These are phyloP conservation scores for Dryocosmus kuriphilus DNA, from an alignment of 2,888 invertebrate genomes.

Conservation along the genomic window DNA sequence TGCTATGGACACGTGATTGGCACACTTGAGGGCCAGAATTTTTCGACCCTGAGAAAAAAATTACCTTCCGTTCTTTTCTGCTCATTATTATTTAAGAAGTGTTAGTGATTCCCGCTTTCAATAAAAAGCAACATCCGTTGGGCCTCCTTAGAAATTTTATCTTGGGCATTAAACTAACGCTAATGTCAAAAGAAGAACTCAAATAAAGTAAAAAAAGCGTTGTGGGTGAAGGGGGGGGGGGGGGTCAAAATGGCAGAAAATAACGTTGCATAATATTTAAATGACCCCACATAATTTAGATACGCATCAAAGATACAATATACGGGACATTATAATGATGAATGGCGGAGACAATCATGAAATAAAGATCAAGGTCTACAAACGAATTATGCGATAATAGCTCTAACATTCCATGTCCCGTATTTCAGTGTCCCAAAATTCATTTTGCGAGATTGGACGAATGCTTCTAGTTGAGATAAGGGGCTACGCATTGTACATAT, in stretches of 20 bases:
- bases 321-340: neutral
- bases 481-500: conserved; percentile 55
- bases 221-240: too few relatives aligned
- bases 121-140: neutral
- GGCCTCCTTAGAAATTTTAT: neutral
- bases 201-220: too few relatives aligned
- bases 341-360: neutral
- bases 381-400: neutral
- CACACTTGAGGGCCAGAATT: conserved; percentile 62
- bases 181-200: too few relatives aligned
- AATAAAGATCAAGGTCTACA: neutral
- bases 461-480: conserved; percentile 37
- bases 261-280: too few relatives aligned
- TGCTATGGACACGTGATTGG: conserved; percentile 50
- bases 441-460: conserved; percentile 63
- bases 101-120: neutral
- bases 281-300: neutral
- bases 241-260: too few relatives aligned
- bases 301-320: neutral
- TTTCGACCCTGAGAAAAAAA: conserved; percentile 58
- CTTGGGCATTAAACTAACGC: neutral
- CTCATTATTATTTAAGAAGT: conserved; percentile 44
- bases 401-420: conserved; percentile 40
- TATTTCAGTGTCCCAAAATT: conserved; percentile 12
- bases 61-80: conserved; percentile 29